Conservation (phyloP, 2,797 vertebrate genomes). For the Gadopsis marmoratus region DNA sequence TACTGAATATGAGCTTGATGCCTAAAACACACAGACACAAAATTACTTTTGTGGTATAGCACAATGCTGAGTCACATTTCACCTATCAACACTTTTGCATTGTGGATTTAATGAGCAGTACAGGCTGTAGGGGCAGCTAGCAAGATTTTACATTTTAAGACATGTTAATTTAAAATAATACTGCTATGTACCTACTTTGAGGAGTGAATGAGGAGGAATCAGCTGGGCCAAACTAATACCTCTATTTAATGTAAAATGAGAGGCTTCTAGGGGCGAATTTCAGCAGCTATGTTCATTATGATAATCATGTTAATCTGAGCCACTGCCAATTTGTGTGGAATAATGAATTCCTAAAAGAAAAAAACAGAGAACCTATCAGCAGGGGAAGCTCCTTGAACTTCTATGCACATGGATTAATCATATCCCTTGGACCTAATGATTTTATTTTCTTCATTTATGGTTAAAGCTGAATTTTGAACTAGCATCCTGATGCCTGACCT, state of each 20-base stretch:
- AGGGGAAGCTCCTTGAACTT: conserved; percentile 51
- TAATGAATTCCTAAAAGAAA: conserved; percentile 70
- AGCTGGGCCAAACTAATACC: conserved; percentile 71
- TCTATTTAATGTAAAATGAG: conserved; percentile 76
- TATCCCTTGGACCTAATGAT: conserved; percentile 37
- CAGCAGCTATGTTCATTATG: conserved; percentile 73
- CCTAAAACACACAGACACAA: neutral
- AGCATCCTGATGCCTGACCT: conserved; percentile 4
- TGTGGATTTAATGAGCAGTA: neutral
- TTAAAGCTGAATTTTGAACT: conserved; percentile 45
- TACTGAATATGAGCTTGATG: neutral
- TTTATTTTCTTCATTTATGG: conserved; percentile 49
- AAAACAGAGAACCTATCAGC: conserved; percentile 53
- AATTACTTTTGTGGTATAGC: neutral
- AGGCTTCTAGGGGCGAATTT: conserved; percentile 68
- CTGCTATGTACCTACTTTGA: conserved; percentile 66
- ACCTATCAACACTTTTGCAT: neutral
- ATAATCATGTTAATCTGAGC: conserved; percentile 77
- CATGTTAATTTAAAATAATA: conserved; percentile 40
- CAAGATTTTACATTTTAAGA: conserved; percentile 4
- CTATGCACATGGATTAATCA: conserved; percentile 37
- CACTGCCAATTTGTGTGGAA: conserved; percentile 61
- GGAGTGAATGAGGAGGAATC: conserved; percentile 62
- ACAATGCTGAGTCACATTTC: neutral
- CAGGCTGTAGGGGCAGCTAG: neutral